These are phyloP conservation scores for Pan troglodytes DNA, from an alignment of 2,113 vertebrate genomes.

Conservation along the genomic window DNA sequence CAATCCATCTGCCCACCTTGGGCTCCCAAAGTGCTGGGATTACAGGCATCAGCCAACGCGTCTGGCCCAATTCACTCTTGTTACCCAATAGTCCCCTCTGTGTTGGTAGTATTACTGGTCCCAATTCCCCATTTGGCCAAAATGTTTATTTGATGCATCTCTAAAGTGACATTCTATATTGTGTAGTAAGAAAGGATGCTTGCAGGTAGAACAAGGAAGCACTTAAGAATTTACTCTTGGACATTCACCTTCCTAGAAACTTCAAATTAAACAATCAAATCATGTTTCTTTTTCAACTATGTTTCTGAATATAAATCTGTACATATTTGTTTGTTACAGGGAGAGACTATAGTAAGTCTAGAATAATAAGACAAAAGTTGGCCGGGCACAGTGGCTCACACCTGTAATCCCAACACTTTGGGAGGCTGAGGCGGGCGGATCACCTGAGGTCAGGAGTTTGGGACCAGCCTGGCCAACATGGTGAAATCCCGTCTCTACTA, in stretches of 20 bases:
- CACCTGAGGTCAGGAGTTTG: too few relatives aligned
- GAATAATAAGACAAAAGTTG: constrained; percentile 15
- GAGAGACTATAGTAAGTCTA: background rate
- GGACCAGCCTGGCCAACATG: too few relatives aligned
- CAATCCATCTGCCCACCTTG: too few relatives aligned
- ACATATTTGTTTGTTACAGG: background rate
- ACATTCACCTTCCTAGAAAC: background rate
- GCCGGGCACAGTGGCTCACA: too few relatives aligned
- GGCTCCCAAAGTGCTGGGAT: too few relatives aligned
- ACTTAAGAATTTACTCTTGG: background rate
- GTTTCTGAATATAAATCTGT: constrained; percentile 50
- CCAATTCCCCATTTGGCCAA: background rate
- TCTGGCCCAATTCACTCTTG: background rate
- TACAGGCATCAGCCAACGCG: too few relatives aligned
- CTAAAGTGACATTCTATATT: background rate
- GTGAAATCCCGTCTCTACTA: too few relatives aligned
- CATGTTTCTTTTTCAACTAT: background rate
- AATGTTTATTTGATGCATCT: background rate
- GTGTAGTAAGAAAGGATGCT: background rate
- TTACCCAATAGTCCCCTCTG: background rate
- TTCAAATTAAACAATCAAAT: constrained; percentile 21
- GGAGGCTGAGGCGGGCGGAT: too few relatives aligned
- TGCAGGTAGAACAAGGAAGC: background rate
- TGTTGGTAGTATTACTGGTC: background rate
- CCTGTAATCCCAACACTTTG: too few relatives aligned